phyloP scores from a whole-genome alignment of 2,113 vertebrate species.

The Porphyrio hochstetteri region DNA sequence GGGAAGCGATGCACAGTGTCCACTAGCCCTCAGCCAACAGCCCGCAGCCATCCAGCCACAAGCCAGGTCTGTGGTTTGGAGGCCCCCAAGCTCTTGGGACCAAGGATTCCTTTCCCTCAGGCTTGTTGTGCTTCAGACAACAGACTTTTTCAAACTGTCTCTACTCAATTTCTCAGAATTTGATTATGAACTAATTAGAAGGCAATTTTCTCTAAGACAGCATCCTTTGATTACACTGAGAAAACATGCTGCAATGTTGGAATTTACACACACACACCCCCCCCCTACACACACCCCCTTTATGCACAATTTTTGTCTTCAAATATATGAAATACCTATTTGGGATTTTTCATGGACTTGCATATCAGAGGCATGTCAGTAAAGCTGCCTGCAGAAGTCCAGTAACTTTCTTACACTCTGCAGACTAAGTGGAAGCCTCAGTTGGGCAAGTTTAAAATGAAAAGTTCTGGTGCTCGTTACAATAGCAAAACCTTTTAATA shows the following conservation, averaged over 20 bases:
- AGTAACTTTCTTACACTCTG: neutral
- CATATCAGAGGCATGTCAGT: neutral
- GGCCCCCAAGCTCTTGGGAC: neutral
- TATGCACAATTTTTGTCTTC: neutral
- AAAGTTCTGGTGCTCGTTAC: slow-evolving; percentile 50
- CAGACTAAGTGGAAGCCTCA: slow-evolving; percentile 7
- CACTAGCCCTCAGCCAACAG: neutral
- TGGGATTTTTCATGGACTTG: neutral
- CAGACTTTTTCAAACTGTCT: neutral
- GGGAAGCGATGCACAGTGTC: neutral
- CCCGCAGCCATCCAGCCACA: accelerated
- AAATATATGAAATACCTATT: neutral
- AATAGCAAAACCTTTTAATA: slow-evolving; percentile 73
- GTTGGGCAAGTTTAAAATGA: slow-evolving; percentile 10
- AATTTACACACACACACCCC: too few species aligned
- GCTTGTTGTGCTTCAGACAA: neutral
- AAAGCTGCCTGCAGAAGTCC: neutral
- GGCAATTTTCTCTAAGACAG: neutral
- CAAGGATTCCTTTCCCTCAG: neutral
- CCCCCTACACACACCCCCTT: too few species aligned
- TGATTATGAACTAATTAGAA: slow-evolving; percentile 14
- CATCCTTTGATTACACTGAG: neutral
- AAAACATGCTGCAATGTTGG: neutral
- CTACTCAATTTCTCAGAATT: slow-evolving; percentile 7
- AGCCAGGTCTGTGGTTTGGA: slow-evolving; percentile 34